Base-by-base conservation (phyloP, 2,797 vertebrate genomes). In the Salmo trutta region DNA sequence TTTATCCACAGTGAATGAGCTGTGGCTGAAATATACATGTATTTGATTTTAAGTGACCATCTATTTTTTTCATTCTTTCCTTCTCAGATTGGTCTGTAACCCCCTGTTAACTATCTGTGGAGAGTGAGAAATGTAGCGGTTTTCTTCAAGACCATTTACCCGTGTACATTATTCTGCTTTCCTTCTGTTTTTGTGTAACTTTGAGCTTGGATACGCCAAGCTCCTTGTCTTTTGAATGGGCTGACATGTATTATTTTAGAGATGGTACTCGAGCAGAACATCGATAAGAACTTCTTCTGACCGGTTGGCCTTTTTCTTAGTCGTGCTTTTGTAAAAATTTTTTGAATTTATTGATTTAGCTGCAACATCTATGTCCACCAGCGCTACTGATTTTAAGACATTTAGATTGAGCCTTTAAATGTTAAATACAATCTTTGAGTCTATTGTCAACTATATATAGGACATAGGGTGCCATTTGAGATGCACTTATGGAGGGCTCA, bases 1-100 rank as follows among this genome's bases (percentile, higher is more conserved):
- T 85, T 86, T 85, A 81, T 88, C 76, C 78, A 77, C 70, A 41
- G 31, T 17, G 2, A 51, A 31, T 17, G 3, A 62, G 24, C 33
- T 75, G 69, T 71, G 56, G 16, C 41, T 69, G 31, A 47, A n/a
- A 54, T 12, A 54, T 27, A 72, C n/a, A 16, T 12, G 59, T 71
- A 24, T 70, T 24, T 70, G 27, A 59, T 19, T 29, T 47, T 19
- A 76, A 53, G 66, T 68, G 64, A 75, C 29, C 17, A 19, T 52
- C 17, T 36, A 47, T 47, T 47, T 52, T 33, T 17, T 21, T 7
- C 5, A 6, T 5, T 59, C 0, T 75, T 68, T 41, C 8, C 12
- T 47, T 47, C 53, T 75, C 33, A 29, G 33, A 33, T 33, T 5
- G 21, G 15, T 68, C 21, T 16, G 54, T 19, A 47, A 17, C 21